Evolutionary conservation across 2,113 vertebrate species (phyloP), one percentile per base, ranked within the genome.

Genomic region (Siniperca chuatsi): DNA sequence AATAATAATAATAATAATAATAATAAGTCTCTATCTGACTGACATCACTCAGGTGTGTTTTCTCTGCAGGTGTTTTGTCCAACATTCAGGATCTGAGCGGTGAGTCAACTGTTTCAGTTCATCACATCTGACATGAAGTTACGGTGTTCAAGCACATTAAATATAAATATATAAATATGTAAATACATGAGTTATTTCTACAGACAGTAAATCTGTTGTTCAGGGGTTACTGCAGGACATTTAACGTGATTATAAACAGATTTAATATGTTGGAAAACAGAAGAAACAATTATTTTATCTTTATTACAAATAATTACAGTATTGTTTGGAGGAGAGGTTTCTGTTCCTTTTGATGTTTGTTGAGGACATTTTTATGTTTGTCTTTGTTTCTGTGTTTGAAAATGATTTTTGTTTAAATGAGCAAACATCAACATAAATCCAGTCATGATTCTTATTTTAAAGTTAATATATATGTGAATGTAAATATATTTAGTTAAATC

Each of bases 31-130:
- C 12, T 48, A 11, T 48, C 12, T 48, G 46, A 13, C 12, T 13
- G 46, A 48, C 46, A 48, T 48, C 16, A 72, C 11, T 35, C 68
- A 37, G 23, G 23, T 50, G 37, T 66, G 35, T 66, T 67, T 33
- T 48, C 40, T n/a, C 54, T 50, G 66, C 54, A 79, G 77, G 25
- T 58, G 40, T 46, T 29, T 68, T 23, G 0, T 29, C 64, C 9
- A 10, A 60, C 55, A 15, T 52, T 54, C 72, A 82, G 42, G 44
- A 76, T 75, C 0, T 52, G 16, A 65, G 50, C 3, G 60, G 82
- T 83, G 58, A 72, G 66, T 48, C 3, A 2, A 40, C 9, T 16
- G 15, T 50, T 50, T 46, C 40, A 1, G 40, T 42, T 9, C 40
- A 42, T 42, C 40, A 42, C 40, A 42, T 42, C 40, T 42, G 8